These are phyloP conservation scores for Coregonus clupeaformis DNA, from an alignment of 2,113 vertebrate genomes.

Conservation along the genomic window DNA sequence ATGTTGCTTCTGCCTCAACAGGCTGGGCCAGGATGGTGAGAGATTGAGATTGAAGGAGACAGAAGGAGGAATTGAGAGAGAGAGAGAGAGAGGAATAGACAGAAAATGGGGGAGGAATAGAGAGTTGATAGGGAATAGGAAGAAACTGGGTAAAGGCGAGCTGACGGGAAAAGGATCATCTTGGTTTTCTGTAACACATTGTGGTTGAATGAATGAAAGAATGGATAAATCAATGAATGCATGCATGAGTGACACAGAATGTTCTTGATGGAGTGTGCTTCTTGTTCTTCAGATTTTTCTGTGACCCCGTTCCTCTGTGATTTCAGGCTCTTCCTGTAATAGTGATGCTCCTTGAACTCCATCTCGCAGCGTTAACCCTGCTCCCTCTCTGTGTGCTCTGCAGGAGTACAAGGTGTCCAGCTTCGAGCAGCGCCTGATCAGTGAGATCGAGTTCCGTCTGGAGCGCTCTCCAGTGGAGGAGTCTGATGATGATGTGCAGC, in stretches of 20 bases:
- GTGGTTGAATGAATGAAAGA: not conserved
- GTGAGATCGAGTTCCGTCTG: slow-evolving; percentile 94
- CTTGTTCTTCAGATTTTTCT: not conserved
- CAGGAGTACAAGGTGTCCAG: slow-evolving; percentile 98
- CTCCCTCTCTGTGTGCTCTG: slow-evolving; percentile 1
- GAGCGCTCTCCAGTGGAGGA: slow-evolving; percentile 94
- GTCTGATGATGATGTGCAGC: slow-evolving; percentile 85
- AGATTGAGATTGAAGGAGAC: slow-evolving; percentile 26
- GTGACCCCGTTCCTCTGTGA: not conserved
- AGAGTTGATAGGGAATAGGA: slow-evolving; percentile 32
- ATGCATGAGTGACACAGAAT: not conserved
- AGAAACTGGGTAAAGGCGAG: slow-evolving; percentile 6
- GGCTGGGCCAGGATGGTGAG: not conserved
- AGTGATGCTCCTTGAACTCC: not conserved
- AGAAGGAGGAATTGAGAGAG: slow-evolving; percentile 22
- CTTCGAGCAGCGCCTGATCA: slow-evolving; percentile 96
- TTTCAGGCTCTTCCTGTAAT: not conserved
- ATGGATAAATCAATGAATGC: not conserved
- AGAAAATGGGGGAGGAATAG: slow-evolving; percentile 12
- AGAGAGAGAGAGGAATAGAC: not conserved
- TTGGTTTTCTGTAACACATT: not conserved
- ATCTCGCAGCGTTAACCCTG: not conserved
- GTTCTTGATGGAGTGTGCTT: slow-evolving; percentile 4
- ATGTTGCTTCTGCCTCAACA: slow-evolving; percentile 55
- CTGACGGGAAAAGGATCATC: not conserved